These are phyloP conservation scores for Mycogona germanica DNA, from an alignment of 2,888 invertebrate genomes.

Conservation along the genomic window DNA sequence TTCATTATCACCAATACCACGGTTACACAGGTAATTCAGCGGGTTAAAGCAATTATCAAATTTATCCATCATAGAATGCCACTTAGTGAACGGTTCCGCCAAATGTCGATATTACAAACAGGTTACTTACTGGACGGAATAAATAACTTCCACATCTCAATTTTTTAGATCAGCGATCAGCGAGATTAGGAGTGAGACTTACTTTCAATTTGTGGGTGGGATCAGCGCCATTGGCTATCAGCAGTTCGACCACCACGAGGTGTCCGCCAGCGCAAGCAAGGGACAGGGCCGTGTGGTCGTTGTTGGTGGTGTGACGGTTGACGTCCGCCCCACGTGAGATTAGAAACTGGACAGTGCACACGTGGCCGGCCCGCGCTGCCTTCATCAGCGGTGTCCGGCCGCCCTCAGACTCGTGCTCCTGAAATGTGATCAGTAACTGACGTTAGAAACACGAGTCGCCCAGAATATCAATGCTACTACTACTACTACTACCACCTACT, in stretches of 20 bases:
- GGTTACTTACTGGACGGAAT: neutral
- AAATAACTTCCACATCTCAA: neutral
- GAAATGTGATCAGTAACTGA: slow-evolving; percentile 5
- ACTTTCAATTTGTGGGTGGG: slow-evolving; percentile 91
- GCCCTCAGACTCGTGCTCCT: slow-evolving; percentile 93
- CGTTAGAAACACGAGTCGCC: neutral
- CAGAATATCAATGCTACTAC: too few relatives aligned
- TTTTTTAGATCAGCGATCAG: neutral
- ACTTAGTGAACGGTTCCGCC: neutral
- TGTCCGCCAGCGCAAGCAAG: slow-evolving; percentile 95
- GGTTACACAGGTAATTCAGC: too few relatives aligned
- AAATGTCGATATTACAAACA: neutral
- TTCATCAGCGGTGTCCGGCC: slow-evolving; percentile 98
- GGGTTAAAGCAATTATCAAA: too few relatives aligned
- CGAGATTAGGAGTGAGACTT: slow-evolving; percentile 14
- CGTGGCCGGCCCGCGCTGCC: slow-evolving; percentile 90
- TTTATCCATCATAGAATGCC: slow-evolving; percentile 5
- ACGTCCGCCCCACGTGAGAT: slow-evolving; percentile 75
- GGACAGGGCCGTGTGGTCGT: slow-evolving; percentile 94
- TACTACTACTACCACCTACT: too few relatives aligned
- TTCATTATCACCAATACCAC: neutral
- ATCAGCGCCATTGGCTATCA: slow-evolving; percentile 84
- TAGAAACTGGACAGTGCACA: slow-evolving; percentile 91
- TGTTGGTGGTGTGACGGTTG: slow-evolving; percentile 79
- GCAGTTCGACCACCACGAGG: slow-evolving; percentile 78